phyloP scores from a whole-genome alignment of 2,797 vertebrate genomes.

The Enteromius argenteus region DNA sequence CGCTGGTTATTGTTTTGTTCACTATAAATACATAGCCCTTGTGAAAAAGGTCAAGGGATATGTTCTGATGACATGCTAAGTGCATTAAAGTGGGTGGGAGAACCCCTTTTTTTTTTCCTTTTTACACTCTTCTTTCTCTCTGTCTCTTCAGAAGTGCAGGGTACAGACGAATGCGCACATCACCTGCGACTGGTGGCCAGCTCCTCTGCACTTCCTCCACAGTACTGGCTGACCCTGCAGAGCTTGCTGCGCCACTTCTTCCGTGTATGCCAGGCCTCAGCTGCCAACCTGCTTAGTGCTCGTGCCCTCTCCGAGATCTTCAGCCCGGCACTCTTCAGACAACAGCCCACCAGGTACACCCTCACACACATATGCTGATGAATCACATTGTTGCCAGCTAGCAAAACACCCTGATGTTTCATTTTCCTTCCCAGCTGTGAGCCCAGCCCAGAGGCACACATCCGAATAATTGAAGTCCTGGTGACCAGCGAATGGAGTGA shows the following conservation, averaged over 20 bases:
- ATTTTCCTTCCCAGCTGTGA: conserved; percentile 83
- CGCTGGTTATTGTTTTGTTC: neutral
- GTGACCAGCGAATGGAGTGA: conserved; percentile 92
- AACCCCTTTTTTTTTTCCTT: neutral
- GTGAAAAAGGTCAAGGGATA: neutral
- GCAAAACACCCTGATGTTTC: neutral
- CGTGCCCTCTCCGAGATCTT: conserved; percentile 91
- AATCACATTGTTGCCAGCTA: neutral
- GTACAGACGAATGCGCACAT: conserved; percentile 88
- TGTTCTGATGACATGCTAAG: neutral
- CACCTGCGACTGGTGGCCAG: conserved; percentile 86
- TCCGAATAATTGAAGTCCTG: conserved; percentile 91
- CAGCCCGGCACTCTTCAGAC: conserved; percentile 89
- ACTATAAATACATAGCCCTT: neutral
- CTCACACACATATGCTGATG: conserved; percentile 48
- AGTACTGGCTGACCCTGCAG: conserved; percentile 95
- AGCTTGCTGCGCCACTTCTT: conserved; percentile 93
- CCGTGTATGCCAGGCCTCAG: conserved; percentile 86
- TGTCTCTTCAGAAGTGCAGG: conserved; percentile 83
- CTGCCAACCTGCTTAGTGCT: conserved; percentile 89
- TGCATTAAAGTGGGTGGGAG: neutral
- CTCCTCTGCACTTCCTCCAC: conserved; percentile 86
- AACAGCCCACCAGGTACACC: conserved; percentile 84
- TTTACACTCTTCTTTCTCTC: conserved; percentile 16
- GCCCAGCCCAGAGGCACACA: conserved; percentile 86